Conservation (phyloP, 2,888 invertebrate genomes). For the Drosophila macrothrix region DNA sequence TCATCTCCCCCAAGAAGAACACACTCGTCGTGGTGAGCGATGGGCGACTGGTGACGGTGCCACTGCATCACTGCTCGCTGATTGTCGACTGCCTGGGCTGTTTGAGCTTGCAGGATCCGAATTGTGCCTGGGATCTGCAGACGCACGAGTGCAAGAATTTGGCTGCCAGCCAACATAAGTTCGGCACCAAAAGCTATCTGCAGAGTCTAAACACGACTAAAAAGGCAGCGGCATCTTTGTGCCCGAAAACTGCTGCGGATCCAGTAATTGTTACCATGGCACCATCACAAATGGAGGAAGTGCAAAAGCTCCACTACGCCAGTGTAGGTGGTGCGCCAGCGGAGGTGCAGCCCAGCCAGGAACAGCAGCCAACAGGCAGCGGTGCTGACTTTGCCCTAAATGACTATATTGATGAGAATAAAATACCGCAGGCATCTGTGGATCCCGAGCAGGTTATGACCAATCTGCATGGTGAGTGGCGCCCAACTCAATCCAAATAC, state of each 20-base stretch:
- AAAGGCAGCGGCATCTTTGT: conserved; percentile 78
- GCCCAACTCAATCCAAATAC: neutral
- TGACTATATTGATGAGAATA: conserved; percentile 78
- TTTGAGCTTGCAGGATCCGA: conserved; percentile 96
- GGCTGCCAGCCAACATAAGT: conserved; percentile 74
- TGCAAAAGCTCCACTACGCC: conserved; percentile 71
- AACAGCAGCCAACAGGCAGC: conserved; percentile 61
- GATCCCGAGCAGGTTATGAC: conserved; percentile 81
- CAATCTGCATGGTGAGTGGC: conserved; percentile 74
- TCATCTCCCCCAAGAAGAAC: conserved; percentile 90
- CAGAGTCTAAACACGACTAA: conserved; percentile 83
- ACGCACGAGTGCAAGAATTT: conserved; percentile 86
- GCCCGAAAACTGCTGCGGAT: conserved; percentile 76
- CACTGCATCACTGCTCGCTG: conserved; percentile 93
- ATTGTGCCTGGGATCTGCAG: conserved; percentile 97
- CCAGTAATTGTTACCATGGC: conserved; percentile 75
- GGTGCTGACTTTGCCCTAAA: conserved; percentile 77
- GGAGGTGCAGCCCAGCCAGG: conserved; percentile 37
- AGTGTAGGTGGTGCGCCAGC: conserved; percentile 59
- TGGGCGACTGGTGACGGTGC: conserved; percentile 93
- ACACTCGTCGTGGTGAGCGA: conserved; percentile 95
- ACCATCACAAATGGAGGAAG: conserved; percentile 64
- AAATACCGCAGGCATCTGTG: conserved; percentile 82
- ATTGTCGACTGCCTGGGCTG: conserved; percentile 91
- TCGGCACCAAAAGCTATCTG: conserved; percentile 80